A percentile compares a stretch with the other conserved stretches of the same genome.
Evolutionary conservation across 2,888 invertebrate species (phyloP).

Genomic region (Chirona hameri): DNA sequence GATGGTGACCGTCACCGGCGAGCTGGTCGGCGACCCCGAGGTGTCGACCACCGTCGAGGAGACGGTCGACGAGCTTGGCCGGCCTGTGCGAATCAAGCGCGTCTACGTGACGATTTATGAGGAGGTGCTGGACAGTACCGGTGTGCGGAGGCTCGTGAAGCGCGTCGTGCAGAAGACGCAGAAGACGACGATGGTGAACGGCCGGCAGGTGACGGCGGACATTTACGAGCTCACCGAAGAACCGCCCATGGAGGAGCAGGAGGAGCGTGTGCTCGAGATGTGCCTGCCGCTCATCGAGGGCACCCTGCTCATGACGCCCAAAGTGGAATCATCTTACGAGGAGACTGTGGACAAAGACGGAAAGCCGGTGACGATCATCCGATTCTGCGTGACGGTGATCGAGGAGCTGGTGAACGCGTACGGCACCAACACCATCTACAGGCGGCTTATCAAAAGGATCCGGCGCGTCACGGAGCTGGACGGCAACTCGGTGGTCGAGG

Average conservation of each 20-base stretch:
- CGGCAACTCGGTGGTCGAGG: not conserved
- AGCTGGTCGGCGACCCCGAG: not conserved
- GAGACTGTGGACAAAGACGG: not conserved
- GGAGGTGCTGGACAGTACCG: not conserved
- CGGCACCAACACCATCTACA: not conserved
- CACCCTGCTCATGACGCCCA: not conserved
- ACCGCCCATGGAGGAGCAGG: slow-evolving; percentile 1
- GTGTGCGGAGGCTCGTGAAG: not conserved
- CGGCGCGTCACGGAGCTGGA: not conserved
- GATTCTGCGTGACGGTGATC: not conserved
- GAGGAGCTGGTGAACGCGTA: not conserved
- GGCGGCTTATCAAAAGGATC: not conserved
- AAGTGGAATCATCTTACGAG: not conserved
- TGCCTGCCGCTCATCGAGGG: not conserved
- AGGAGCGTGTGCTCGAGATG: not conserved
- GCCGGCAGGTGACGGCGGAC: not conserved
- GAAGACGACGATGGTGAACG: not conserved
- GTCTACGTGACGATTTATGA: not conserved
- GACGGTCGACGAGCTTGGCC: not conserved
- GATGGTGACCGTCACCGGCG: not conserved
- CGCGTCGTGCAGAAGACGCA: not conserved
- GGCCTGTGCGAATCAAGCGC: not conserved
- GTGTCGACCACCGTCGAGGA: not conserved
- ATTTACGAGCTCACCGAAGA: slow-evolving; percentile 10
- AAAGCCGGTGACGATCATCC: not conserved